phyloP scores from a whole-genome alignment of 2,888 invertebrate species.

The Drosophila flavopinicola region DNA sequence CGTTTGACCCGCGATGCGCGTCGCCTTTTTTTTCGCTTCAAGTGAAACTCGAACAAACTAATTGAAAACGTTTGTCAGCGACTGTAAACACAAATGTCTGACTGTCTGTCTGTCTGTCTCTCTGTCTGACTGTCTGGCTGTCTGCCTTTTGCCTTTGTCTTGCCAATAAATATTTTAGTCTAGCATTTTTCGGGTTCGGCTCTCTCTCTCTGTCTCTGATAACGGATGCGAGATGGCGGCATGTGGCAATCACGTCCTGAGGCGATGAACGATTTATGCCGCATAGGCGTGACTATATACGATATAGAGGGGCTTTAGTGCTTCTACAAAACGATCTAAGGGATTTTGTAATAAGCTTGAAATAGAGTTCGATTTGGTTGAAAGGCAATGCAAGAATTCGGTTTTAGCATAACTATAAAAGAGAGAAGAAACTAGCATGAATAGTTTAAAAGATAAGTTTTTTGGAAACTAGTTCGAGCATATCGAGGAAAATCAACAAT shows the following conservation, averaged over 20 bases:
- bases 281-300: constrained; percentile 35
- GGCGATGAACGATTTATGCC: constrained; percentile 69
- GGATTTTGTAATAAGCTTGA: constrained; percentile 32
- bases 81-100: constrained; percentile 61
- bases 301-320: constrained; percentile 19
- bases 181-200: constrained; percentile 26
- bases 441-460: too few relatives aligned
- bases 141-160: constrained; percentile 8
- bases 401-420: too few relatives aligned
- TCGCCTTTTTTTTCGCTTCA: constrained; percentile 46
- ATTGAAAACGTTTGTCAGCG: constrained; percentile 78
- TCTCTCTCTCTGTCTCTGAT: too few relatives aligned
- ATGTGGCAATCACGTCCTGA: constrained; percentile 33
- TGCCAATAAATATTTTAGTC: constrained; percentile 56
- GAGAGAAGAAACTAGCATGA: not conserved
- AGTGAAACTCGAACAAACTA: constrained; percentile 54
- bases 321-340: constrained; percentile 27
- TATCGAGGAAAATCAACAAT: too few relatives aligned
- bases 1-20: constrained; percentile 66
- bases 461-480: too few relatives aligned
- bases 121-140: not conserved
- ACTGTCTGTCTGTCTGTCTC: constrained; percentile 5
- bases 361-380: constrained; percentile 19
- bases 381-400: not conserved
- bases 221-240: constrained; percentile 39